Conservation (phyloP, 2,113 vertebrate species). For the Aptenodytes forsteri region DNA sequence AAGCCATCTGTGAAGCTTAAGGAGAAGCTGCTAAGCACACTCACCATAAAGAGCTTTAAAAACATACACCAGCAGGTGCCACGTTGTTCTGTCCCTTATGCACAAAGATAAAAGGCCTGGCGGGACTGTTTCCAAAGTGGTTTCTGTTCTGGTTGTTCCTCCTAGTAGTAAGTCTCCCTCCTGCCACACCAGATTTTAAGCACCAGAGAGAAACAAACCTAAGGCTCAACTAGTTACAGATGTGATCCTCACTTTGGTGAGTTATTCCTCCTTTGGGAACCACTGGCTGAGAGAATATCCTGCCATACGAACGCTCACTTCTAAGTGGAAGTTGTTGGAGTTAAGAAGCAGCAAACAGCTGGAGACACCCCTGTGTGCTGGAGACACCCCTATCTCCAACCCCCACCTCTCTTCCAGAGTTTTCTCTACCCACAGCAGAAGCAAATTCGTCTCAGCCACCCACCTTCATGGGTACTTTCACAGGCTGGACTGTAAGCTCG, state of each 20-base stretch:
- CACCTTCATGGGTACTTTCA: neutral
- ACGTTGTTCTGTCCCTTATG: neutral
- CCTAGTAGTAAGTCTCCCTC: neutral
- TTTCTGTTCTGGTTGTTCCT: neutral
- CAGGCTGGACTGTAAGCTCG: neutral
- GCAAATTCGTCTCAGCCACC: neutral
- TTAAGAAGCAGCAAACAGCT: neutral
- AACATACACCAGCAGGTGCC: neutral
- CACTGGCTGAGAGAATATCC: neutral
- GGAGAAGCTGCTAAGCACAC: neutral
- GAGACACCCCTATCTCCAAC: neutral
- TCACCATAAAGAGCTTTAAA: neutral
- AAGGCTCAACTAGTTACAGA: neutral
- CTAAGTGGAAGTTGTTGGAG: neutral
- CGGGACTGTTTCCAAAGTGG: neutral
- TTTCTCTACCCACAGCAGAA: neutral
- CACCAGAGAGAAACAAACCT: neutral
- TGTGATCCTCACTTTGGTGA: neutral
- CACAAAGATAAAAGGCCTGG: neutral
- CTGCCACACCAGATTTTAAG: neutral
- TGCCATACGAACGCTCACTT: neutral
- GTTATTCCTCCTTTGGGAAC: neutral
- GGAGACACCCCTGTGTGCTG: neutral
- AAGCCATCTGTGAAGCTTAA: neutral
- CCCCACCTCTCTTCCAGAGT: neutral